Evolutionary conservation across 2,113 vertebrate species (phyloP), one percentile per base, ranked within the genome.

Genomic region (Brachyhypopomus gauderio): DNA sequence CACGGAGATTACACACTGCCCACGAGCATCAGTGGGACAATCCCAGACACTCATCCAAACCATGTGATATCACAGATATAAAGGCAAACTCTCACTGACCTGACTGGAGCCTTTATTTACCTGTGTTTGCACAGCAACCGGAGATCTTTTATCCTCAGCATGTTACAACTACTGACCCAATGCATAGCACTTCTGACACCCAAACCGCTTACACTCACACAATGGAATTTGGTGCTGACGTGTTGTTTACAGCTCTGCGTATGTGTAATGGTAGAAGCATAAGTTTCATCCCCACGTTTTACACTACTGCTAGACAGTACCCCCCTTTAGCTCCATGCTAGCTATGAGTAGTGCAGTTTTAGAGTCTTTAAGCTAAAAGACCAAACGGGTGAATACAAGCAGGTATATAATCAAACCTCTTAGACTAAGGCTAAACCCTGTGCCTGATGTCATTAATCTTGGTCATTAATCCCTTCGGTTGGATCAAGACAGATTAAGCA

Each of bases 171-270:
- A 55, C 75, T 84, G 82, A 84, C 77, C 77, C 72, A 25, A 36
- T 69, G 82, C 38, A 72, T 71, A 6, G 36, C 59, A 66, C 67
- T 25, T 55, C 45, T 60, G 77, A 84, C 82, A 75, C 70, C 66
- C 77, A 79, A 62, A 79, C 62, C 66, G 72, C 63, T 84, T 75
- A 75, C 82, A 70, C 72, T 62, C 72, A 30, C 63, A 59, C 77
- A 79, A 84, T 79, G 82, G 82, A 84, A 84, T 84, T 77, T 41
- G 70, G 63, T 27, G 60, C 23, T 22, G 63, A 75, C 75, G 82
- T 52, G 67, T 83, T 83, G 82, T 83, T 83, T 79, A 78, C 72
- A 84, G 45, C 82, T 79, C 74, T 75, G 77, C 77, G 75, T 75
- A 79, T 79, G 77, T 38, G 16, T 36, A 66, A 77, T 41, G 77